Percentiles rank a stretch among this genome's conserved stretches.
These are phyloP conservation scores for Drosophila kepulauana DNA, from an alignment of 1,140 invertebrate genomes.

Conservation along the genomic window DNA sequence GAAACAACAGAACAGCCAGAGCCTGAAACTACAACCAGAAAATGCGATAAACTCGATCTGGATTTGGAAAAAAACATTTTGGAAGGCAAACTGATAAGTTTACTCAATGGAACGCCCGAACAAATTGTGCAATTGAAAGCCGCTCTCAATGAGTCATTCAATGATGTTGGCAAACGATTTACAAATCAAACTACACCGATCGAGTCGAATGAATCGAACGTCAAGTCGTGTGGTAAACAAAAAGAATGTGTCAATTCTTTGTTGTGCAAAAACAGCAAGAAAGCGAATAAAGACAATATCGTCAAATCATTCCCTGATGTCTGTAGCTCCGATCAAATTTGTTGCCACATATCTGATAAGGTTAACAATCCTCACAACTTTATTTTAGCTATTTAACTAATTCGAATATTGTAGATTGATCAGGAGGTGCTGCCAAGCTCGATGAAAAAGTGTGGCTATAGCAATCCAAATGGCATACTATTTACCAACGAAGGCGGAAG, in stretches of 20 bases:
- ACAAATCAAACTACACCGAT: background rate
- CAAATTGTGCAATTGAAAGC: background rate
- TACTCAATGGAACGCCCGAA: background rate
- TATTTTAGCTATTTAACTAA: no score
- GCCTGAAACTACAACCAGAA: background rate
- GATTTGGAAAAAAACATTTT: background rate
- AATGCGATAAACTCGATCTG: background rate
- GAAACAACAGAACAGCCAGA: background rate
- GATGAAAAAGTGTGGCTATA: background rate
- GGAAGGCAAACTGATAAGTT: background rate
- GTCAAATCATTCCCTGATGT: background rate
- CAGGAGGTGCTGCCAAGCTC: background rate
- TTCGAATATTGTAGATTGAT: background rate
- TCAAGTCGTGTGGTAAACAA: background rate
- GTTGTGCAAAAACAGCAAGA: slow-evolving; percentile 12
- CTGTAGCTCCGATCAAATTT: slow-evolving; percentile 15
- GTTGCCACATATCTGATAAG: slow-evolving; percentile 26
- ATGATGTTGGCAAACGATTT: background rate
- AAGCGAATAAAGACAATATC: background rate
- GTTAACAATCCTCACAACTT: background rate
- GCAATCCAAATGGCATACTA: slow-evolving; percentile 14
- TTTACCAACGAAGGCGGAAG: background rate
- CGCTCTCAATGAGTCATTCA: background rate
- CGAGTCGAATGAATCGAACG: background rate
- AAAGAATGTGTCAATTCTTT: slow-evolving; percentile 17